Evolutionary conservation across 2,113 vertebrate genomes (phyloP).

Genomic region (Anarrhichthys ocellatus): DNA sequence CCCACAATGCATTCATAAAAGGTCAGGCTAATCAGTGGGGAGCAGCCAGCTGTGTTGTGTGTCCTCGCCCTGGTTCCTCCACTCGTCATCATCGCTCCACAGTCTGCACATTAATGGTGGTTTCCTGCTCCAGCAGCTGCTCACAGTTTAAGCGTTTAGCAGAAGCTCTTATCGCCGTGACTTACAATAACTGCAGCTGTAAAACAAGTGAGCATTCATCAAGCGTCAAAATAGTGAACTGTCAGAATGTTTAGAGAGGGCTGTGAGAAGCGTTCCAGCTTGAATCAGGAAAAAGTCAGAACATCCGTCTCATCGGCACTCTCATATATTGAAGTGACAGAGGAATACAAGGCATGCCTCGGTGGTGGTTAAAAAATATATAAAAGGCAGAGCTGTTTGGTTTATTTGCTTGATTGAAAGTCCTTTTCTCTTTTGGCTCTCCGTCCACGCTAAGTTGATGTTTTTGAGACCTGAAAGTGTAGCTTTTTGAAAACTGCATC

Average conservation of each 20-base stretch:
- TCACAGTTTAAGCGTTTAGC: slow-evolving; percentile 31
- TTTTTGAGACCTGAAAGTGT: not conserved
- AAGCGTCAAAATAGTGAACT: slow-evolving; percentile 9
- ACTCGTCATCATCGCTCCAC: slow-evolving; percentile 29
- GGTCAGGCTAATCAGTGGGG: slow-evolving; percentile 55
- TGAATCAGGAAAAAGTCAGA: slow-evolving; percentile 24
- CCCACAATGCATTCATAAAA: slow-evolving; percentile 40
- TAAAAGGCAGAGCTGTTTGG: not conserved
- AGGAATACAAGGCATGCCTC: not conserved
- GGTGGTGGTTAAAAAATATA: not conserved
- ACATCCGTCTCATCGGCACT: slow-evolving; percentile 4
- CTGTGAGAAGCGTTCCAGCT: slow-evolving; percentile 7
- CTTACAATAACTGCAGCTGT: slow-evolving; percentile 22
- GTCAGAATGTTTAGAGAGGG: slow-evolving; percentile 15
- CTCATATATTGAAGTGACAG: slow-evolving; percentile 11
- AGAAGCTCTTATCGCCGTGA: slow-evolving; percentile 12
- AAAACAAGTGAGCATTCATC: slow-evolving; percentile 39
- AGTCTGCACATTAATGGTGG: slow-evolving; percentile 41
- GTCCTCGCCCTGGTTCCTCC: slow-evolving; percentile 21
- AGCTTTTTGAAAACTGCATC: not conserved
- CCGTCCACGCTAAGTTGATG: not conserved
- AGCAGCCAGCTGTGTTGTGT: slow-evolving; percentile 41
- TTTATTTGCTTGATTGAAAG: not conserved
- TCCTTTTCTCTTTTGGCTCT: not conserved
- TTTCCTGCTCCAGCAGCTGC: slow-evolving; percentile 48